Evolutionary conservation across 1,140 invertebrate species (phyloP), one percentile per base, ranked within the genome.

Genomic region (Belonocnema kinseyi): DNA sequence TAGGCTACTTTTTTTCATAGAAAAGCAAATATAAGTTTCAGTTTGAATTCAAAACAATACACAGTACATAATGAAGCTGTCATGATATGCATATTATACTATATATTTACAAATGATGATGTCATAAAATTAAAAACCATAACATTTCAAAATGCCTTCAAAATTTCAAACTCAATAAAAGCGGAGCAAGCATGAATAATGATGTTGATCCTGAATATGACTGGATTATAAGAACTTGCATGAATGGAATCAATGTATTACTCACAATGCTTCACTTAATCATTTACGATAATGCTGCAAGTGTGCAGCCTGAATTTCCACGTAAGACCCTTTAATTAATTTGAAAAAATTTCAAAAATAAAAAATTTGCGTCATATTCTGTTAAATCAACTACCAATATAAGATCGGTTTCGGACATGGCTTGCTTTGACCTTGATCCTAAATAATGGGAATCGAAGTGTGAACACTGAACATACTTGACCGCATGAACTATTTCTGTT

Each of bases 201-300:
- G 54, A 46, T 66, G 54, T 82, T 0, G 88, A 90, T 80, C 77
- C 87, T 2, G 88, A 90, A 75, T 90, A 82, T 72, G 74, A 86
- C 40, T 90, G 88, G 89, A 46, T 90, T 3, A 4, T 85, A 54
- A 82, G 88, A 80, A 87, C 83, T 7, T 88, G 83, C 52, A 61
- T 83, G 12, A 90, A 90, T 50, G 84, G 80, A 4, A 85, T 88
- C 46, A 90, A 88, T 61, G 50, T 90, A 13, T 86, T 84, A 46
- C 58, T 90, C 50, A 89, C 89, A 10, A 88, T 90, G 84, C 50
- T 85, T 14, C 87, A 90, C 74, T 61, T 86, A 40, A 84, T 80
- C 10, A 80, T 87, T 54, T 84, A 83, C 13, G 87, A 90, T 11
- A 83, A 85, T 16, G 54, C 84, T 13, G 8, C 83, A 13, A 84